Percentiles rank a stretch among this genome's conserved stretches.
phyloP scores from a whole-genome alignment of 2,797 vertebrate species.

The Helicolenus hilgendorfi region DNA sequence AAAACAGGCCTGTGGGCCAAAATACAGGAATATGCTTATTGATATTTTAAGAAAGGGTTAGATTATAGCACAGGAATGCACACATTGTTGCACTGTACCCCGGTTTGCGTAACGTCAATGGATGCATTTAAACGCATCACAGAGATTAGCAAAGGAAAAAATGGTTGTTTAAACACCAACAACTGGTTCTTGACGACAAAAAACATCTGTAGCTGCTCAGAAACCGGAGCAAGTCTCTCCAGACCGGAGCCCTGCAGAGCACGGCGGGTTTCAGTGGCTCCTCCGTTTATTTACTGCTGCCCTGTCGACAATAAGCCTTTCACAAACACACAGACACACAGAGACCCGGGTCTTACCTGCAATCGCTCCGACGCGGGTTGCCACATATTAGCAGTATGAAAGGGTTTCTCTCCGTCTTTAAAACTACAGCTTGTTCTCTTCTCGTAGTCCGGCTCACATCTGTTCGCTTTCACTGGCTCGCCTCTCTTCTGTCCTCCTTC shows the following conservation, averaged over 20 bases:
- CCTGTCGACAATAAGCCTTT: constrained; percentile 6
- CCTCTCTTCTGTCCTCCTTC: constrained; percentile 75
- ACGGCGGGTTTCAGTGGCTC: constrained; percentile 12
- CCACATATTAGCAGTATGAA: constrained; percentile 93
- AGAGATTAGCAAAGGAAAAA: neutral
- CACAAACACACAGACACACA: neutral
- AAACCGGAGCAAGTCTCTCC: neutral
- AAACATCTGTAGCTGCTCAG: constrained; percentile 38
- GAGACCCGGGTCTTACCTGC: constrained; percentile 90
- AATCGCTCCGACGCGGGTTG: constrained; percentile 97
- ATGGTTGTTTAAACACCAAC: neutral
- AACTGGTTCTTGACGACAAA: neutral
- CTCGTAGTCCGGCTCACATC: constrained; percentile 88
- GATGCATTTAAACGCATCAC: constrained; percentile 51
- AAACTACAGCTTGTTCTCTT: constrained; percentile 72
- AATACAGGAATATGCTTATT: neutral
- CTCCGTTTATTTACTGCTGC: constrained; percentile 26
- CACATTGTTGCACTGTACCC: constrained; percentile 55
- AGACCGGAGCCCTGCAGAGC: constrained; percentile 15
- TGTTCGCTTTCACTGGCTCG: constrained; percentile 78
- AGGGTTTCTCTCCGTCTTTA: constrained; percentile 71
- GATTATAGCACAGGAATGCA: constrained; percentile 27
- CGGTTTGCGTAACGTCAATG: constrained; percentile 67
- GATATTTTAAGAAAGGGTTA: neutral
- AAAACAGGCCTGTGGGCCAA: neutral